These are phyloP conservation scores for Dolichotis patagonum DNA, from an alignment of 2,113 vertebrate species.

Conservation along the genomic window DNA sequence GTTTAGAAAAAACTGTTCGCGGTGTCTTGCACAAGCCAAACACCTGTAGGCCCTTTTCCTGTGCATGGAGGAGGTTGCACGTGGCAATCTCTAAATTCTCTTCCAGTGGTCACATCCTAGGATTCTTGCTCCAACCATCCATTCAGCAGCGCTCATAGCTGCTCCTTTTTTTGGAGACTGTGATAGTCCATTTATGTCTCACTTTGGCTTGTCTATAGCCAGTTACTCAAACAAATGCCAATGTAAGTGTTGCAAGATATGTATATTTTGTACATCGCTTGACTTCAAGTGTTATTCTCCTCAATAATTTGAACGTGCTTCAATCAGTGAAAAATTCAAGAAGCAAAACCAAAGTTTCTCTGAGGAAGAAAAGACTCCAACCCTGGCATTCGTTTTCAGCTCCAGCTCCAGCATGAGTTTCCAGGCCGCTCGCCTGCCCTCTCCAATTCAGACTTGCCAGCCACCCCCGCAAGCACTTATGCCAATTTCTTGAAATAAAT, in stretches of 20 bases:
- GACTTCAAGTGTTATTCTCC: background rate
- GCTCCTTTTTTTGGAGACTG: background rate
- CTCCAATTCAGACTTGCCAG: background rate
- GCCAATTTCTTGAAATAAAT: conserved; percentile 45
- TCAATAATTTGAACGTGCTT: background rate
- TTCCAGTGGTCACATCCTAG: background rate
- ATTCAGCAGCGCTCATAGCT: background rate
- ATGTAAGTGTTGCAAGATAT: background rate
- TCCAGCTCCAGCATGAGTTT: background rate
- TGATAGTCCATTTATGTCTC: background rate
- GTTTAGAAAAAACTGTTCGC: background rate
- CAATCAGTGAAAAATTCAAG: background rate
- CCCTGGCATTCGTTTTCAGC: background rate
- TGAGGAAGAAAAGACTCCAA: background rate
- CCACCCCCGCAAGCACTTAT: background rate
- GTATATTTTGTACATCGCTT: background rate
- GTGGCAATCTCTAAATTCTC: background rate
- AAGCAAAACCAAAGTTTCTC: background rate
- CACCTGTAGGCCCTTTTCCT: background rate
- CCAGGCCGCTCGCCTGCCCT: background rate
- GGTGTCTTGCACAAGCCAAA: background rate
- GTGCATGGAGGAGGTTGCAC: background rate
- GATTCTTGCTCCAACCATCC: background rate
- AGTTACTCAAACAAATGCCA: background rate
- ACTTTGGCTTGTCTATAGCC: background rate